Evolutionary conservation across 2,797 vertebrate species (phyloP).

Genomic region (Fistularia tabacaria): DNA sequence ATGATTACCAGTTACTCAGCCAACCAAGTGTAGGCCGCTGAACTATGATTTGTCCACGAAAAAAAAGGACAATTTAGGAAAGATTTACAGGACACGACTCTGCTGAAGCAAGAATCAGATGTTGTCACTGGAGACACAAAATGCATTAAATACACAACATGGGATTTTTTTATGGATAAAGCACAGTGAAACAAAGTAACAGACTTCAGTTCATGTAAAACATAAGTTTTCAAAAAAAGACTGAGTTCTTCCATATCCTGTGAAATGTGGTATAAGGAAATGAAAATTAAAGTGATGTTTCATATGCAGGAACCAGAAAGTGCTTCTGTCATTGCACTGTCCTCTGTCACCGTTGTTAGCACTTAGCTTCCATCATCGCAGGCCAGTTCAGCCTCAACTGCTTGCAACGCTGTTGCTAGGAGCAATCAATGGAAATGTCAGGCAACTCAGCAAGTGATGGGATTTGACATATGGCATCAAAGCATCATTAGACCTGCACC

Average conservation of each 20-base stretch:
- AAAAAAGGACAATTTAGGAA: slow-evolving; percentile 40
- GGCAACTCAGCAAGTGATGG: slow-evolving; percentile 91
- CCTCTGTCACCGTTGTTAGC: slow-evolving; percentile 1
- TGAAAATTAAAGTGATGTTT: too few relatives aligned
- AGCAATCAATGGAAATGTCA: slow-evolving; percentile 89
- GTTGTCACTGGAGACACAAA: slow-evolving; percentile 36
- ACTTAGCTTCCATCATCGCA: slow-evolving; percentile 21
- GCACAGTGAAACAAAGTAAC: too few relatives aligned
- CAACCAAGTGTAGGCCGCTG: slow-evolving; percentile 55
- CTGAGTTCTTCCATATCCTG: background rate
- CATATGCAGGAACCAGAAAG: too few relatives aligned
- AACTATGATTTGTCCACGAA: slow-evolving; percentile 59
- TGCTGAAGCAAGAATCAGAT: slow-evolving; percentile 64
- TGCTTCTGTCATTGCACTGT: background rate
- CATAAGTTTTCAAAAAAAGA: background rate
- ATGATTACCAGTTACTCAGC: slow-evolving; percentile 72
- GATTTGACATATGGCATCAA: slow-evolving; percentile 98
- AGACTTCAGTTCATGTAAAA: too few relatives aligned
- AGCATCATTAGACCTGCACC: slow-evolving; percentile 90
- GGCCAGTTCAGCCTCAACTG: slow-evolving; percentile 7
- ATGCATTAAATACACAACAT: background rate
- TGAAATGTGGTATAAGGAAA: too few relatives aligned
- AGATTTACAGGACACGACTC: slow-evolving; percentile 53
- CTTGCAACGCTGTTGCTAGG: slow-evolving; percentile 73
- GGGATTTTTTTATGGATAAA: too few relatives aligned